Evolutionary conservation across 53 echinoderm and acorn worm genomes (phyloP), one percentile per base, ranked within the genome.

Genomic region (Mesocentrotus franciscanus): DNA sequence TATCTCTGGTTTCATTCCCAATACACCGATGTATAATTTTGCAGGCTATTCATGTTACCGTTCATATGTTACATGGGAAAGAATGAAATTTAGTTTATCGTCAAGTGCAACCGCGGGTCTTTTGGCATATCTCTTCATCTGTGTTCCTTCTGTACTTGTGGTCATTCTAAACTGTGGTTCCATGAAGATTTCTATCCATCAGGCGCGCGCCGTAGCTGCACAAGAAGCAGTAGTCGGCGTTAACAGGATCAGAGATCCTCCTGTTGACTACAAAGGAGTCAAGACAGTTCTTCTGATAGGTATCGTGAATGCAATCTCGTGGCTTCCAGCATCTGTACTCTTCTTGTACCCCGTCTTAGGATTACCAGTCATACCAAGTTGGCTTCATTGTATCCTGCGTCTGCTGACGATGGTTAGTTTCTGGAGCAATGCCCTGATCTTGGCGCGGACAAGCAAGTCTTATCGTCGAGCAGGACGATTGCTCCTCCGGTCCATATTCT

Each of bases 201-300:
- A 90, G 18, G 90, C 90, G 2, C 58, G 90, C 1, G 90, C 90
- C 27, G 29, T 90, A 24, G 58, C 90, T 7, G 58, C 90, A 7
- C 60, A 22, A 16, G 49, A 17, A 56, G 22, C 18, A 56, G 30
- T 10, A 30, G 26, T 29, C 29, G 74, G 20, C n/a, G 17, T 27
- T 74, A 10, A 24, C 42, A 20, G 29, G 13, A n/a, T 90, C 26
- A 27, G 11, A 42, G 29, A 42, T 20, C 90, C 35, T 10, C 30
- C 2, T 39, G 60, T 90, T 22, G 56, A 90, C 35, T 62, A 16
- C 35, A 91, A 64, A 91, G 91, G 91, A 66, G 91, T 91, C 34
- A 91, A 33, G 58, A 64, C 91, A 17, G 60, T 92, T 10, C 92
- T 92, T 39, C 24, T 92, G 18, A 92, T 92, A 26, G 71, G 22